Base-by-base conservation (phyloP, 2,797 vertebrate species). In the Pelodytes ibericus region DNA sequence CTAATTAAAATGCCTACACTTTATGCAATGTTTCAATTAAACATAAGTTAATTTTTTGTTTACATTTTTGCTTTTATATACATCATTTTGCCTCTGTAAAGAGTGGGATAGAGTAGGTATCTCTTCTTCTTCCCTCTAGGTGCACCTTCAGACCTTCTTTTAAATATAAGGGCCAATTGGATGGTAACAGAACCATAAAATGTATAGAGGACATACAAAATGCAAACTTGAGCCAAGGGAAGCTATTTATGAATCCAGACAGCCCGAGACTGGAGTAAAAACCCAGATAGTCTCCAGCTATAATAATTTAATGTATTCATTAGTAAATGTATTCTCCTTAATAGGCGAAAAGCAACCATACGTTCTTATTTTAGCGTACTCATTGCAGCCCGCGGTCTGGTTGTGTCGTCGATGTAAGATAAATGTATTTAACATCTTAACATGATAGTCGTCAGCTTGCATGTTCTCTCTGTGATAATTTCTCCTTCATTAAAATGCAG, bases 401-500 rank as follows among this genome's bases (percentile, higher is more conserved):
- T 69, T 72, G 53, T 58, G 61, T 78, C 76, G 56, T 56, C 66
- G 41, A 67, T 68, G 63, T 61, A 72, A 72, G 76, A 78, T 78
- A 72, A 78, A 78, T 78, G 62, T 78, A 78, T 72, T 78, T 78
- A 72, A 78, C 76, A 78, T 78, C 76, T 78, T 89, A 91, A 85
- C 88, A 82, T 80, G 56, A 83, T 83, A 86, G 88, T 72, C 69
- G 56, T 72, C 70, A 44, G 63, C 70, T 78, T 31, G 24, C 56
- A 78, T 78, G 62, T 85, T 88, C 80, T 83, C 87, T 84, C 90
- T 93, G 92, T 93, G 93, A 96, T 95, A 93, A 91, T 90, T 86
- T 86, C 87, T 83, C 88, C 89, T 90, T 87, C 83, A 86, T 91
- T 89, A 86, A 87, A 86, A 91, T 91, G 91, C 89, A 88, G 80